Evolutionary conservation across 53 echinoderm and acorn worm genomes (phyloP), one percentile per base, ranked within the genome.

Genomic region (Mesocentrotus franciscanus): DNA sequence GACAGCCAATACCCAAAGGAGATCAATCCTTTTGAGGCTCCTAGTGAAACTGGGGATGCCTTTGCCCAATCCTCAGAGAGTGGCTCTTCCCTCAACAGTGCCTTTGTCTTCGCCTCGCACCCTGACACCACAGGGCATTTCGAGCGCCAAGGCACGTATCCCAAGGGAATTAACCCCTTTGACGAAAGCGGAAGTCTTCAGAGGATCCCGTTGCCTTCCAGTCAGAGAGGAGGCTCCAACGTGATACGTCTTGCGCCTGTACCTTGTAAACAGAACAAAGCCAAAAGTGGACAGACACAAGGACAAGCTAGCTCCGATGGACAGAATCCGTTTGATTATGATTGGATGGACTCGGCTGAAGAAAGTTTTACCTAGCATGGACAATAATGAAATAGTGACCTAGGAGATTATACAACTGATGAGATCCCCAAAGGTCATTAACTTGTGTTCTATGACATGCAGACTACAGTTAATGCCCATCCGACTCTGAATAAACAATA

Each of bases 271-370:
- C 76, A 33, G 29, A 93, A 56, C 34, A 93, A 93, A 30, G 8
- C 81, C 22, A 81, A 81, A 8, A 16, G 20, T 81, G 42, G 81
- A 81, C 36, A 18, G 81, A 39, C 81, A 18, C 22, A 36, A 16
- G 36, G 36, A 42, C 81, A 8, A 6, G 42, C 39, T 9, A 36
- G 36, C 9, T 15, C 78, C 12, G 12, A 68, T 39, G 78, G 29
- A 27, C 34, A 92, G 17, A 94, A 94, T 61, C 94, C 94, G 16
- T 94, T 94, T 84, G 64, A 30, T 18, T 61, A 83, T 61, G 94
- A 94, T 83, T 94, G 94, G 94, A 84, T 83, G 81, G 94, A 94
- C n/a, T 34, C 35, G 20, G 94, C 81, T 61, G 94, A 84, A 83
- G 94, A 94, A 61, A 94, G 83, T 66, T 94, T 94, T 36, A 94